Percentiles rank a stretch among this genome's conserved stretches.
Evolutionary conservation across 2,888 invertebrate genomes (phyloP).

Genomic region (Metallyticus violacea): DNA sequence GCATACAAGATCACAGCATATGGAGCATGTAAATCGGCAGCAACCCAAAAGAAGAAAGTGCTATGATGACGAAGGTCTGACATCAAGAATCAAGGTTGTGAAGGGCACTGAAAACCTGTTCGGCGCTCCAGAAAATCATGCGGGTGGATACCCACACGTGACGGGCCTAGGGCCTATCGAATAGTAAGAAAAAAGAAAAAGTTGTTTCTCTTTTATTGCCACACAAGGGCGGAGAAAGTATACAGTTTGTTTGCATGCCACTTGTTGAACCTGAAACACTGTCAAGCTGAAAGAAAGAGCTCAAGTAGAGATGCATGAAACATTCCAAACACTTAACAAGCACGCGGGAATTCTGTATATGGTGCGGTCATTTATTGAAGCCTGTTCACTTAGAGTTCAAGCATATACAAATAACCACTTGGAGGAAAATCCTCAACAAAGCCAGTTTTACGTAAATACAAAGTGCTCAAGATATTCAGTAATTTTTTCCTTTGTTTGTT

Average conservation of each 20-base stretch:
- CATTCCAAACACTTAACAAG: too few species aligned
- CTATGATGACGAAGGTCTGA: neutral
- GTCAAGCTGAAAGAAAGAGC: neutral
- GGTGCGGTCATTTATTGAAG: too few species aligned
- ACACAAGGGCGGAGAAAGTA: neutral
- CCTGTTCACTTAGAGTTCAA: too few species aligned
- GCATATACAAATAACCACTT: too few species aligned
- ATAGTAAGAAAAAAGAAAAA: neutral
- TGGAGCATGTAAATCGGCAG: too few species aligned
- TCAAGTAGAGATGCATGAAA: neutral
- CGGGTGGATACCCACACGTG: neutral
- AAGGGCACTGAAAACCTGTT: neutral
- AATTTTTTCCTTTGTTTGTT: too few species aligned
- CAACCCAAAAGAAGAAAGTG: neutral
- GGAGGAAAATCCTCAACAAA: too few species aligned
- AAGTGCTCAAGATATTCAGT: too few species aligned
- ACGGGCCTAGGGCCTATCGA: neutral
- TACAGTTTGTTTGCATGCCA: neutral
- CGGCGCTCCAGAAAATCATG: neutral
- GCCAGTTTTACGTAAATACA: too few species aligned
- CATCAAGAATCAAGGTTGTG: neutral
- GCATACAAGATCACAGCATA: too few species aligned
- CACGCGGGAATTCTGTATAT: too few species aligned
- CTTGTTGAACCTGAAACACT: neutral
- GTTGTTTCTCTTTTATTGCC: too few species aligned